These are phyloP conservation scores for Escarpia spicata DNA, from an alignment of 2,888 invertebrate genomes.

Conservation along the genomic window DNA sequence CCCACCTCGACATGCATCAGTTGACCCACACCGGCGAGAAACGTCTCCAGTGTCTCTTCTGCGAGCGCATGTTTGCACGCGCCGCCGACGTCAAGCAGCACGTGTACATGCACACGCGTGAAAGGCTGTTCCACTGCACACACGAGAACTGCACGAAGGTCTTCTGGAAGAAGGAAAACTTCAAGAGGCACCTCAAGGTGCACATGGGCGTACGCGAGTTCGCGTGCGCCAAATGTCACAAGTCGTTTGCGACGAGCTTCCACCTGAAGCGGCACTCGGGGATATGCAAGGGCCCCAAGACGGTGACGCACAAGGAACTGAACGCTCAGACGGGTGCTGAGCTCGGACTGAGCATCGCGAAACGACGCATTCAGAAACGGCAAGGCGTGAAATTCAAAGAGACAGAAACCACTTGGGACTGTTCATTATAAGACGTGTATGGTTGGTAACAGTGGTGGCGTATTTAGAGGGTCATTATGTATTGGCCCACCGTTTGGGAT, in stretches of 20 bases:
- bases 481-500: no score
- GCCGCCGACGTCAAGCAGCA: slow-evolving; percentile 53
- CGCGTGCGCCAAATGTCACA: slow-evolving; percentile 23
- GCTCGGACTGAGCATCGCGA: slow-evolving; percentile 7
- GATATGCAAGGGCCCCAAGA: background rate
- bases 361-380: background rate
- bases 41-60: slow-evolving; percentile 52
- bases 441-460: background rate
- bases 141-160: slow-evolving; percentile 36
- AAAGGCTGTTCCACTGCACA: slow-evolving; percentile 48
- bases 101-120: slow-evolving; percentile 53
- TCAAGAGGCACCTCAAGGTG: slow-evolving; percentile 54
- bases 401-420: background rate
- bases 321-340: background rate
- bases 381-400: background rate
- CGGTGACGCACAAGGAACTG: background rate
- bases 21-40: slow-evolving; percentile 54
- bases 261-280: slow-evolving; percentile 29
- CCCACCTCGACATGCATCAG: slow-evolving; percentile 55
- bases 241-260: slow-evolving; percentile 25
- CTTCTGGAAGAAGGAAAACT: slow-evolving; percentile 55
- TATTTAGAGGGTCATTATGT: no score
- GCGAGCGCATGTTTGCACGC: slow-evolving; percentile 53
- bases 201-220: slow-evolving; percentile 49
- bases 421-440: background rate